These are phyloP conservation scores for Elephas maximus DNA, from an alignment of 2,113 vertebrate species.

Conservation along the genomic window DNA sequence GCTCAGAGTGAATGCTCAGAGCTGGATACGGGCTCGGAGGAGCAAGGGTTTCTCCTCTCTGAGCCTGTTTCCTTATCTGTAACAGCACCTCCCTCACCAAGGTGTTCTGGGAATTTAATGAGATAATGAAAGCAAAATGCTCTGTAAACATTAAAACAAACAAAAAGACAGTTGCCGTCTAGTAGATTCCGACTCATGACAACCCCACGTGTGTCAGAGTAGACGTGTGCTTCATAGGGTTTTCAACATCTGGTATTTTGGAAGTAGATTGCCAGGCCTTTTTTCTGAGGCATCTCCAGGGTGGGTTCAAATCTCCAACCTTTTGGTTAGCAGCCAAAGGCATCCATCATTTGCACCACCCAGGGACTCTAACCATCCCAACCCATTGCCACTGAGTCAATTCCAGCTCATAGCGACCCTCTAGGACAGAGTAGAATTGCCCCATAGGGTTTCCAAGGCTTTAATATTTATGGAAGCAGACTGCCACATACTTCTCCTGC, in stretches of 20 bases:
- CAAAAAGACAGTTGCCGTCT: neutral
- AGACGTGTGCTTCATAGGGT: neutral
- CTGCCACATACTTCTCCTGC: neutral
- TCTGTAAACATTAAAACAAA: neutral
- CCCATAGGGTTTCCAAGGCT: no score
- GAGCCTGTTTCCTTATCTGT: conserved; percentile 14
- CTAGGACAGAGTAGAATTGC: neutral
- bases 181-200: neutral
- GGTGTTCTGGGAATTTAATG: neutral
- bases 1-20: neutral
- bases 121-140: neutral
- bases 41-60: neutral
- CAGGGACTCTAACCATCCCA: neutral
- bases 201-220: neutral
- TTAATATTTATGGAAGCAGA: neutral
- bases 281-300: neutral
- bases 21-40: no score
- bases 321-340: neutral
- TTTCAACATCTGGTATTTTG: neutral
- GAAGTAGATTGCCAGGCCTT: neutral
- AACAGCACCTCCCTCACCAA: neutral
- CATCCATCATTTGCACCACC: neutral
- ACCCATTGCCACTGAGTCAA: neutral
- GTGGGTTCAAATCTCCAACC: neutral
- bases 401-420: neutral